A percentile compares a stretch with the other conserved stretches of the same genome.
phyloP scores from a whole-genome alignment of 2,113 vertebrate genomes.

The Erythrolamprus reginae region DNA sequence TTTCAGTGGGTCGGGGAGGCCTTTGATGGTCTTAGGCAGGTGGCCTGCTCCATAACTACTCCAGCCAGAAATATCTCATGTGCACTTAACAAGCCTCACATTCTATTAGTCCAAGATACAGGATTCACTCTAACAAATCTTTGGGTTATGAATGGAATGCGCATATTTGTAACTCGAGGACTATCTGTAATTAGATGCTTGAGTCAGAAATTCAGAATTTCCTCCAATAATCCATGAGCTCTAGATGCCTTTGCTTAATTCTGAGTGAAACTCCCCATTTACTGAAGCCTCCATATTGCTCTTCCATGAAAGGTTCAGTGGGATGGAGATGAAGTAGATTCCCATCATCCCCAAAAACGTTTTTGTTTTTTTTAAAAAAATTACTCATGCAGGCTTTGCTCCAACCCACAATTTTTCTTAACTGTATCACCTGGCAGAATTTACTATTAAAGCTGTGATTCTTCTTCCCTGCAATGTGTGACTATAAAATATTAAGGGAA shows the following conservation, averaged over 20 bases:
- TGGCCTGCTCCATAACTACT: too few species aligned
- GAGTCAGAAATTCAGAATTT: background rate
- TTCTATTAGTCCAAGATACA: too few species aligned
- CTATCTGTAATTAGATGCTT: background rate
- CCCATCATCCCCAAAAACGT: background rate
- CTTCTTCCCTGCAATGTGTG: slow-evolving; percentile 63
- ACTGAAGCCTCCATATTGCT: background rate
- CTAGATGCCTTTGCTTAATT: background rate
- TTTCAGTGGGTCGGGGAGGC: too few species aligned
- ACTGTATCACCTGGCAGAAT: background rate
- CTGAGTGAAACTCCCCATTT: background rate
- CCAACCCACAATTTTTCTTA: background rate
- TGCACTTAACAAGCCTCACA: too few species aligned
- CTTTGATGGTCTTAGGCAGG: too few species aligned
- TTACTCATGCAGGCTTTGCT: background rate
- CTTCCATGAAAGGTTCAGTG: background rate
- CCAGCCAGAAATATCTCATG: too few species aligned
- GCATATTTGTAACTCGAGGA: too few species aligned
- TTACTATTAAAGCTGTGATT: slow-evolving; percentile 1
- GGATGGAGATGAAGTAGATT: background rate
- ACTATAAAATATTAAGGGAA: slow-evolving; percentile 72
- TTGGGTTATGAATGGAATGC: too few species aligned
- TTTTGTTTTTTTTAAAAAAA: too few species aligned
- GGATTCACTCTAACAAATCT: too few species aligned
- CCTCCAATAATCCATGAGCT: background rate